These are phyloP conservation scores for Chionodraco myersi DNA, from an alignment of 2,113 vertebrate genomes.

Conservation along the genomic window DNA sequence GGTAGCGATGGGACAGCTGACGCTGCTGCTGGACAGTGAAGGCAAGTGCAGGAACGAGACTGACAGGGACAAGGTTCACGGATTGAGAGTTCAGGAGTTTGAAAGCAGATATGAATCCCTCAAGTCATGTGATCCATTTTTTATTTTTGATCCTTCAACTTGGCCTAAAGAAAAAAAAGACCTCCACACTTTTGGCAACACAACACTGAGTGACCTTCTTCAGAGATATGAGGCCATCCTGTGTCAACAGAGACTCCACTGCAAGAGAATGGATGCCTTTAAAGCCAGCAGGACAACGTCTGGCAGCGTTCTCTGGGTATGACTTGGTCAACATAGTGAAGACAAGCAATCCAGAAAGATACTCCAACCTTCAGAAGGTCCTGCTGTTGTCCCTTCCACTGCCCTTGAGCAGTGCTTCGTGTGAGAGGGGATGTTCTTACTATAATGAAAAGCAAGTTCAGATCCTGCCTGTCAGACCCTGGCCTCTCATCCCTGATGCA, in stretches of 20 bases:
- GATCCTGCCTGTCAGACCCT: too few species aligned
- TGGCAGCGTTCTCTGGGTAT: too few species aligned
- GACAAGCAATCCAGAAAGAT: too few species aligned
- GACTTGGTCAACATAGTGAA: too few species aligned
- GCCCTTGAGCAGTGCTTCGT: too few species aligned
- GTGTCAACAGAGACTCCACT: background rate
- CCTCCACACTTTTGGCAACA: slow-evolving; percentile 8
- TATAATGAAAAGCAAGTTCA: too few species aligned
- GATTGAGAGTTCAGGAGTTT: slow-evolving; percentile 13
- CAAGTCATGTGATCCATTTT: slow-evolving; percentile 4
- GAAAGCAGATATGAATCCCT: slow-evolving; percentile 26
- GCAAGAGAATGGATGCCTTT: background rate
- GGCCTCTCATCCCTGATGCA: too few species aligned
- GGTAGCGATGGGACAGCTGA: slow-evolving; percentile 5
- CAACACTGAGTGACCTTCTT: background rate
- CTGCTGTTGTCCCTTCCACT: too few species aligned
- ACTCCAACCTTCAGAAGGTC: too few species aligned
- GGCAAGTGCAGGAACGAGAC: background rate
- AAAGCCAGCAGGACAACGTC: too few species aligned
- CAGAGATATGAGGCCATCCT: slow-evolving; percentile 1
- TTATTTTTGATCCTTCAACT: slow-evolving; percentile 4
- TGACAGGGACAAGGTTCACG: slow-evolving; percentile 21
- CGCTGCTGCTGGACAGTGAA: background rate
- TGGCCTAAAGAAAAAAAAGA: slow-evolving; percentile 16
- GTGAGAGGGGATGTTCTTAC: too few species aligned